These are phyloP conservation scores for Phyllotreta cruciferae DNA, from an alignment of 2,888 invertebrate genomes.

Conservation along the genomic window DNA sequence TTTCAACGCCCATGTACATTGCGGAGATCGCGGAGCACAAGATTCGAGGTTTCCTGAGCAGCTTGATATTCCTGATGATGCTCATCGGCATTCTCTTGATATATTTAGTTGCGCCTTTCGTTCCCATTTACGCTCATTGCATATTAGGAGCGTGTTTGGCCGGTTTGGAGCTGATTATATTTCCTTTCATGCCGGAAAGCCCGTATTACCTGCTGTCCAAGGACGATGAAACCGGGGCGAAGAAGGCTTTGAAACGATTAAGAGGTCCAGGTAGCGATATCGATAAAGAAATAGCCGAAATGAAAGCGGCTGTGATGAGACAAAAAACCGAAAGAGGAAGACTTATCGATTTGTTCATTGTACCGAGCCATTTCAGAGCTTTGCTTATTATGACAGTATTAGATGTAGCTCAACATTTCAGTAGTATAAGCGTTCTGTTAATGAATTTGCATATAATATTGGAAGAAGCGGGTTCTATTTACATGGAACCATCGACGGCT, in stretches of 20 bases:
- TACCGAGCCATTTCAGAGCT: conserved; percentile 55
- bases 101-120: conserved; percentile 51
- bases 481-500: conserved; percentile 50
- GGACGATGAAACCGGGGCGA: conserved; percentile 50
- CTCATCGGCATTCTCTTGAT: conserved; percentile 54
- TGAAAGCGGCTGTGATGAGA: conserved; percentile 51
- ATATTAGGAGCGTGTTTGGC: conserved; percentile 53
- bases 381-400: conserved; percentile 55
- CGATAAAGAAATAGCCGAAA: conserved; percentile 54
- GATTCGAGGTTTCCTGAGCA: conserved; percentile 56
- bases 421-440: conserved; percentile 57
- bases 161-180: conserved; percentile 49
- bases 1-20: conserved; percentile 58
- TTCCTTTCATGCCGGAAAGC: conserved; percentile 57
- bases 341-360: conserved; percentile 53
- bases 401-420: conserved; percentile 57
- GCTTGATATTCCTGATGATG: conserved; percentile 57
- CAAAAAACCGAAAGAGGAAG: conserved; percentile 54
- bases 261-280: conserved; percentile 46
- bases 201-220: conserved; percentile 55
- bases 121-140: conserved; percentile 52
- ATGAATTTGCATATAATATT: conserved; percentile 59
- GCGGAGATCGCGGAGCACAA: conserved; percentile 57
- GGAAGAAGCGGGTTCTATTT: conserved; percentile 53
- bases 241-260: conserved; percentile 49